Percentiles rank a stretch among this genome's conserved stretches.
Conservation (phyloP, 64 coral and sea anemone genomes). For the Platygyra sinensis region DNA sequence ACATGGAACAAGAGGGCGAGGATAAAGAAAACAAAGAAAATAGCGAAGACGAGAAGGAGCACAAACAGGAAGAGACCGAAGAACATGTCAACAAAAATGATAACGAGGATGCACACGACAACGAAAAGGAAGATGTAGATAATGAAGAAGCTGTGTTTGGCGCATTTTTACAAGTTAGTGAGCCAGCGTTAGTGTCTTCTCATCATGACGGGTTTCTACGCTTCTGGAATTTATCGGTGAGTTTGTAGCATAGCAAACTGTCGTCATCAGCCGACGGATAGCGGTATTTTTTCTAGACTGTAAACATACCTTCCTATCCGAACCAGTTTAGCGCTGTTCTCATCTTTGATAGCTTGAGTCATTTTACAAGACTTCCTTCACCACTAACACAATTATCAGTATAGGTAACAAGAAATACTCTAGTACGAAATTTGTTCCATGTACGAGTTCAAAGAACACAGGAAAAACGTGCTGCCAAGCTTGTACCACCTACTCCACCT, state of each 20-base stretch:
- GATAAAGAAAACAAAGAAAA: slow-evolving; percentile 15
- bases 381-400: no score
- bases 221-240: slow-evolving; percentile 91
- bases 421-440: no score
- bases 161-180: slow-evolving; percentile 75
- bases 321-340: no score
- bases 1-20: not conserved
- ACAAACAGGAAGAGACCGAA: slow-evolving; percentile 1
- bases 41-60: slow-evolving; percentile 12
- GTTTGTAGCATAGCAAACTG: not conserved
- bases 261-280: not conserved
- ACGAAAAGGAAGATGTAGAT: not conserved
- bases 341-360: no score
- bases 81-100: slow-evolving; percentile 21
- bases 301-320: no score
- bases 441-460: no score
- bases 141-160: slow-evolving; percentile 5
- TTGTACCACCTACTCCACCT: no score
- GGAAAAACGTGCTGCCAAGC: no score
- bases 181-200: slow-evolving; percentile 73
- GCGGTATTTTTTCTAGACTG: no score
- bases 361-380: no score
- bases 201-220: slow-evolving; percentile 97
- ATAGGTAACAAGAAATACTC: no score
- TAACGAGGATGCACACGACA: not conserved